Percentiles rank a stretch among this genome's conserved stretches.
phyloP scores from a whole-genome alignment of 2,888 invertebrate species.

The Odontocerum albicorne region DNA sequence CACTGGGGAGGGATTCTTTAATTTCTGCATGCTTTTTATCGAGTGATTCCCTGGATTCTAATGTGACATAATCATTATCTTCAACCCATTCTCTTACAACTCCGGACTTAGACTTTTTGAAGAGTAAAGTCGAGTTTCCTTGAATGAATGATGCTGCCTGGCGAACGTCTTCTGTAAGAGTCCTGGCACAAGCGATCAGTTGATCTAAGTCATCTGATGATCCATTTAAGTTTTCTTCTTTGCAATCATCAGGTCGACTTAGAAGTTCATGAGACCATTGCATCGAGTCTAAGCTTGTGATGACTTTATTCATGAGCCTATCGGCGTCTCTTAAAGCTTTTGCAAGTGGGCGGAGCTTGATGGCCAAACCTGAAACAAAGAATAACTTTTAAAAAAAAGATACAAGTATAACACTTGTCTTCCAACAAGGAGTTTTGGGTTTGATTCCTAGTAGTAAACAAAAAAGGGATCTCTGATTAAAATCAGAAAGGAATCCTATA shows the following conservation, averaged over 20 bases:
- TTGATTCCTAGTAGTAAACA: no score
- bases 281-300: slow-evolving; percentile 70
- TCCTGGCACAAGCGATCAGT: slow-evolving; percentile 82
- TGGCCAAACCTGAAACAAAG: slow-evolving; percentile 56
- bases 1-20: slow-evolving; percentile 70
- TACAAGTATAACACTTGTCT: no score
- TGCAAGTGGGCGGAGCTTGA: slow-evolving; percentile 76
- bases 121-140: slow-evolving; percentile 78
- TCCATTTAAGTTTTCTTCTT: slow-evolving; percentile 52
- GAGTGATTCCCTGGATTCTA: slow-evolving; percentile 74
- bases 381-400: neutral
- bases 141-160: slow-evolving; percentile 90
- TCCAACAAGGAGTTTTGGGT: no score
- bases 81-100: slow-evolving; percentile 68
- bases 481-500: no score
- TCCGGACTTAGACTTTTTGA: slow-evolving; percentile 61
- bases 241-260: slow-evolving; percentile 51
- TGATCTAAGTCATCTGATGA: slow-evolving; percentile 85
- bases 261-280: slow-evolving; percentile 78
- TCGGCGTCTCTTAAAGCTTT: slow-evolving; percentile 80
- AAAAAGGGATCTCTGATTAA: no score
- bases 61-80: slow-evolving; percentile 89
- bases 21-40: slow-evolving; percentile 74
- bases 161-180: slow-evolving; percentile 85
- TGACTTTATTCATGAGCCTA: slow-evolving; percentile 76